Base-by-base conservation (phyloP, 1,140 invertebrate genomes). In the Drosophila repleta region DNA sequence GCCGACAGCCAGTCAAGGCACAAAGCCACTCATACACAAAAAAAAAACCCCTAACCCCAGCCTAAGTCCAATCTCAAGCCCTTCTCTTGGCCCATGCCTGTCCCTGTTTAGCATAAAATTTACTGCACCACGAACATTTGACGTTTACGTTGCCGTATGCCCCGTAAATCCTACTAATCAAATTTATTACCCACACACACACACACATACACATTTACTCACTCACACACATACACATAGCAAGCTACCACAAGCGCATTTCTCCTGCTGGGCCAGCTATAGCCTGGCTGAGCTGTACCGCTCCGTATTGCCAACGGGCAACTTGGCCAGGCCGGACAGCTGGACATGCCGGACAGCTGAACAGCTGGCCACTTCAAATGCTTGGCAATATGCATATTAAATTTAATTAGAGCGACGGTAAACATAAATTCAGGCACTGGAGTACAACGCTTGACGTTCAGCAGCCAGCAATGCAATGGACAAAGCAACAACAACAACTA, bases 131-230 rank as follows among this genome's bases (percentile, higher is more conserved):
- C 80, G 70, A 87, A 67, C 78, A 74, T 87, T 85, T 88, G 83
- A 76, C 78, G 83, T 72, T 82, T 75, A 74, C 74, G 74, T 76
- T 73, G 67, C 82, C 79, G 61, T 74, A 68, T 51, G 67, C 71
- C 57, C 78, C 83, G 83, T 87, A 83, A 87, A 87, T 87, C 83
- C 83, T 73, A 74, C 82, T 87, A 87, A 87, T 87, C 83, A 87
- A 87, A 87, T 87, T 87, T 87, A 87, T 87, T 87, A 83, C 83
- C 74, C 48, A 60, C 73, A 73, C 64, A 79, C 63, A 79, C 60
- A 71, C 61, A 61, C 57, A 68, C 70, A 69, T 10, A 62, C 57
- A 65, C 29, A 67, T 56, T 56, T 8, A 58, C 62, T 61, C 15
- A 51, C n/a, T 51, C 21, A 55, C 37, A 51, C 15, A 29, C 6